These are phyloP conservation scores for Callosobruchus maculatus DNA, from an alignment of 2,888 invertebrate genomes.

Conservation along the genomic window DNA sequence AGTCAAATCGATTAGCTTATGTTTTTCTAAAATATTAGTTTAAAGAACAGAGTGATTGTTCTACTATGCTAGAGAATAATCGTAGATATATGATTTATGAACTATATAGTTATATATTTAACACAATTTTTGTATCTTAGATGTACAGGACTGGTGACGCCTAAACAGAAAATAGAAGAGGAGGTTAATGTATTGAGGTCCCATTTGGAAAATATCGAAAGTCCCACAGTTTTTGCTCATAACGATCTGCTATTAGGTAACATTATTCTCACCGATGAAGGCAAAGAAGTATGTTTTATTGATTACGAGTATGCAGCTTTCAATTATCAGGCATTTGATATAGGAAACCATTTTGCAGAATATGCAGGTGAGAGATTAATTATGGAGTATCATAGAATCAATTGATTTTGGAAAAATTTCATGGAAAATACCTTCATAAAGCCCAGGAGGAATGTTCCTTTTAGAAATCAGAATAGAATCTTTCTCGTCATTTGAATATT, in stretches of 20 bases:
- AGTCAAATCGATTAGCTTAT: no score
- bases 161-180: conserved; percentile 58
- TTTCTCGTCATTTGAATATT: no score
- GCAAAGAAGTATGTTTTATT: conserved; percentile 79
- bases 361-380: conserved; percentile 82
- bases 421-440: no score
- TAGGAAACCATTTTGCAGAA: conserved; percentile 97
- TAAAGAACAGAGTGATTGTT: no score
- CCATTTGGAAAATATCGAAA: conserved; percentile 60
- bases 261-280: conserved; percentile 75
- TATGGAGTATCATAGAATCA: no score
- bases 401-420: no score
- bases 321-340: conserved; percentile 94
- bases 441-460: no score
- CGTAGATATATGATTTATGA: no score
- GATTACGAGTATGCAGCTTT: conserved; percentile 95
- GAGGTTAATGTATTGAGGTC: conserved; percentile 66
- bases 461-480: no score
- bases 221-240: conserved; percentile 90
- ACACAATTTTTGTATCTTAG: conserved; percentile 6
- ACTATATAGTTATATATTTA: no score
- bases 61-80: no score
- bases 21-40: no score
- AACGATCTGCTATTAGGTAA: conserved; percentile 96
- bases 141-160: conserved; percentile 34